phyloP scores from a whole-genome alignment of 2,888 invertebrate genomes.

The Hedychridium roseum region DNA sequence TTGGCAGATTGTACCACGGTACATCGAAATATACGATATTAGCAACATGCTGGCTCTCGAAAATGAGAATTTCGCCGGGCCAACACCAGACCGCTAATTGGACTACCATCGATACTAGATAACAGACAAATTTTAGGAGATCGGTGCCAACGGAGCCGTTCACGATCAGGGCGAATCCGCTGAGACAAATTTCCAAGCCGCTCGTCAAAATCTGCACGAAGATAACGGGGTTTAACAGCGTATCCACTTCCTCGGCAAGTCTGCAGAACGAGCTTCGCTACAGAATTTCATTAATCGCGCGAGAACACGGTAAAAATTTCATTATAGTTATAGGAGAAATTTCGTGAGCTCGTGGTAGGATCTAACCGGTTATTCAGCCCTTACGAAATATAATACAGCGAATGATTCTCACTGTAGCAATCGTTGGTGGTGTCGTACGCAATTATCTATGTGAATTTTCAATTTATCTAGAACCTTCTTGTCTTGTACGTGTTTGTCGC shows the following conservation, averaged over 20 bases:
- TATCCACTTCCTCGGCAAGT: constrained; percentile 25
- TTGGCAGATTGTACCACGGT: constrained; percentile 29
- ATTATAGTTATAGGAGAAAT: too few species aligned
- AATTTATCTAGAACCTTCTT: background rate
- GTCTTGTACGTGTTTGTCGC: background rate
- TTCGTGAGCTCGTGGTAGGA: too few species aligned
- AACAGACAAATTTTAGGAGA: constrained; percentile 24
- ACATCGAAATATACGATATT: constrained; percentile 23
- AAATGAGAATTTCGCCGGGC: constrained; percentile 31
- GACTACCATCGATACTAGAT: constrained; percentile 19
- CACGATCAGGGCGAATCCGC: constrained; percentile 26
- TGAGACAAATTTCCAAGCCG: constrained; percentile 35
- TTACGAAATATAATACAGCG: too few species aligned
- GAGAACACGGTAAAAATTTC: too few species aligned
- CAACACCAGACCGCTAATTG: constrained; percentile 32
- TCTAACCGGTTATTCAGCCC: too few species aligned
- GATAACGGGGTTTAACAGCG: constrained; percentile 31
- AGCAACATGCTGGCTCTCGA: constrained; percentile 26
- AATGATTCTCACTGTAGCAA: constrained; percentile 22
- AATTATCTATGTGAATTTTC: constrained; percentile 12
- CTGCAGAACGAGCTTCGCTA: too few species aligned
- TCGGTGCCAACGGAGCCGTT: constrained; percentile 10
- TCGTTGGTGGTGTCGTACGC: constrained; percentile 27
- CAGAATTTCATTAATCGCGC: too few species aligned
- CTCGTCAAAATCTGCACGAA: constrained; percentile 34